Evolutionary conservation across 2,797 vertebrate species (phyloP), one percentile per base, ranked within the genome.

Genomic region (Hozukius guyotensis): DNA sequence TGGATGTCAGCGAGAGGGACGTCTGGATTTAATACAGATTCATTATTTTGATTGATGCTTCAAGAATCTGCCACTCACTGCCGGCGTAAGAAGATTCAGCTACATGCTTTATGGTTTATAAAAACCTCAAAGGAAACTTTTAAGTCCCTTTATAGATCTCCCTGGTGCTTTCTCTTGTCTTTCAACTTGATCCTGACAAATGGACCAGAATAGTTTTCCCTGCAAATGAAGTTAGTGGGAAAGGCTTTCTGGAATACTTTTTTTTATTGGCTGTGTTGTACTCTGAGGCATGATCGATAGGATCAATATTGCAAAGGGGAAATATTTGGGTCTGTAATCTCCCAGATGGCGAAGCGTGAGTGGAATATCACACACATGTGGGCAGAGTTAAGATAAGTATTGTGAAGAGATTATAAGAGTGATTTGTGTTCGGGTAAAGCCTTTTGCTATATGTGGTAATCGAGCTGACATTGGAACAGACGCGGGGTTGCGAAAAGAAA

Each of bases 1-100:
- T 81, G 67, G 42, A 83, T 84, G 75, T 88, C 87, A 87, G 75
- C 55, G 14, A 46, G 32, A 62, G 74, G 75, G 73, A 84, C n/a
- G 22, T 81, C 75, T 83, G 83, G 84, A 90, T 90, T 86, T 90
- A 89, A 90, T 87, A 80, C 38, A 78, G 76, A 85, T 90, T 92
- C 82, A 90, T 92, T 90, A 89, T 81, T 93, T 88, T 94, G 91
- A 94, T 82, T 90, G 89, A 93, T 92, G 84, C 83, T 42, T 69
- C 71, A 61, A 27, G 72, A 83, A 79, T 78, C 85, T 85, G 86
- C 81, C 92, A 87, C 65, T 94, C 90, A 87, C 34, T 34, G 80
- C 68, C 64, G 70, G 81, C 81, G 75, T 83, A 72, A 87, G 76
- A 89, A 53, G 77, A 88, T 91, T 92, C 81, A 36, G 81, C 76